A percentile compares a stretch with the other conserved stretches of the same genome.
phyloP scores from a whole-genome alignment of 2,113 vertebrate genomes.

The Eptesicus fuscus region DNA sequence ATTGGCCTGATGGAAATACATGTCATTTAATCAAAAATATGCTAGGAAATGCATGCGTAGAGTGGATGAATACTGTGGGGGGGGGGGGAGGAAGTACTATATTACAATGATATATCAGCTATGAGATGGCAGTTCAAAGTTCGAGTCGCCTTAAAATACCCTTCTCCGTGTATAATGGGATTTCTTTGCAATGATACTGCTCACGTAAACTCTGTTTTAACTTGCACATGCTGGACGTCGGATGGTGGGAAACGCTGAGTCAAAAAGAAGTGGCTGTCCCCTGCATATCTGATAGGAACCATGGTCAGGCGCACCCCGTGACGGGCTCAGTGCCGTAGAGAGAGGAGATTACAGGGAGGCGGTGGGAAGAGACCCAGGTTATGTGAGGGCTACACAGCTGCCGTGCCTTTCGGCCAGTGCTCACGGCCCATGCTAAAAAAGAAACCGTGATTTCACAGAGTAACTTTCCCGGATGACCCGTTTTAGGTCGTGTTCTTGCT shows the following conservation, averaged over 20 bases:
- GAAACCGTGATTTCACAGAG: neutral
- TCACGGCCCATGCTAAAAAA: neutral
- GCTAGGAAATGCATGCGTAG: neutral
- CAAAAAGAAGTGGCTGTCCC: neutral
- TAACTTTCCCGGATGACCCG: neutral
- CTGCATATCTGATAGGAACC: neutral
- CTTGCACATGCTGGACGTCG: slow-evolving; percentile 43
- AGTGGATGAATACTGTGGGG: neutral
- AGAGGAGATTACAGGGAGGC: neutral
- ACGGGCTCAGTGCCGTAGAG: neutral
- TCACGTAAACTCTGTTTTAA: slow-evolving; percentile 47
- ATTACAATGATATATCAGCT: neutral
- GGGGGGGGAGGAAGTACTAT: too few relatives aligned
- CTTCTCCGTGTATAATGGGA: neutral
- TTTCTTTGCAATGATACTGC: neutral
- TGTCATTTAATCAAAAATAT: slow-evolving; percentile 10
- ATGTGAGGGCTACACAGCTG: neutral
- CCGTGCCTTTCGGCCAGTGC: neutral
- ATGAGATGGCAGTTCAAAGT: neutral
- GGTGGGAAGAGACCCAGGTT: too few relatives aligned
- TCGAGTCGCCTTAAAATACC: neutral
- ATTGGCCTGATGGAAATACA: neutral
- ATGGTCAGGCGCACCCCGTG: too few relatives aligned
- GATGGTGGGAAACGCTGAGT: neutral
- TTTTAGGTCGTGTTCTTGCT: neutral